Evolutionary conservation across 2,888 invertebrate species (phyloP), one percentile per base, ranked within the genome.

Genomic region (Loripinus fragilis): DNA sequence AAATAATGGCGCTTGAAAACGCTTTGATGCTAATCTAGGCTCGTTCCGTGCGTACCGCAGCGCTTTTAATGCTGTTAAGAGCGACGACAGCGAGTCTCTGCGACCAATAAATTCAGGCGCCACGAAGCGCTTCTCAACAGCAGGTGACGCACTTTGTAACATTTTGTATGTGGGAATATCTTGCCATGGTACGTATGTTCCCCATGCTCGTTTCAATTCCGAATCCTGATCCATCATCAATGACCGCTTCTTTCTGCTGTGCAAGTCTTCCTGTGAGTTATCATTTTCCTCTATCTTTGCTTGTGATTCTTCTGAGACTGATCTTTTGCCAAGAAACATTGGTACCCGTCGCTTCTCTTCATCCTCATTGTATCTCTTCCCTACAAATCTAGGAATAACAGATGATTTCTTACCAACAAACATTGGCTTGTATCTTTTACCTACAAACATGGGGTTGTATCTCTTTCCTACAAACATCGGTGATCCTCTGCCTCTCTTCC

Each of bases 1-100:
- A 74, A 87, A 87, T 52, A 85, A 65, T 0, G 87, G 87, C 23
- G 85, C 82, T 35, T 86, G 76, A 80, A 85, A 84, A 66, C 87
- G 80, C 65, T 87, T 87, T 25, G 84, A 75, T 23, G 81, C 77
- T 28, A 77, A 41, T 25, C 81, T 45, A 7, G 78, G 68, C 25
- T 74, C 65, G 45, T 65, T 71, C 17, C 84, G 50, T 23, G 79
- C 76, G 42, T 74, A 74, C 12, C 82, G 76, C n/a, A 86, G 75
- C 23, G 85, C 85, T n/a, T 82, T 81, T 12, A 86, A 74, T 30
- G 84, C 84, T 23, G 81, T 78, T 12, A 84, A 74, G 60, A 79
- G 84, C 15, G 74, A 70, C 55, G 79, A 85, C 15, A 78, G 74
- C 10, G 78, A 81, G 79, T 76, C 84, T 28, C 81, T 84, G 28